Evolutionary conservation across 2,113 vertebrate genomes (phyloP).

Genomic region (Ariopsis seemanni): DNA sequence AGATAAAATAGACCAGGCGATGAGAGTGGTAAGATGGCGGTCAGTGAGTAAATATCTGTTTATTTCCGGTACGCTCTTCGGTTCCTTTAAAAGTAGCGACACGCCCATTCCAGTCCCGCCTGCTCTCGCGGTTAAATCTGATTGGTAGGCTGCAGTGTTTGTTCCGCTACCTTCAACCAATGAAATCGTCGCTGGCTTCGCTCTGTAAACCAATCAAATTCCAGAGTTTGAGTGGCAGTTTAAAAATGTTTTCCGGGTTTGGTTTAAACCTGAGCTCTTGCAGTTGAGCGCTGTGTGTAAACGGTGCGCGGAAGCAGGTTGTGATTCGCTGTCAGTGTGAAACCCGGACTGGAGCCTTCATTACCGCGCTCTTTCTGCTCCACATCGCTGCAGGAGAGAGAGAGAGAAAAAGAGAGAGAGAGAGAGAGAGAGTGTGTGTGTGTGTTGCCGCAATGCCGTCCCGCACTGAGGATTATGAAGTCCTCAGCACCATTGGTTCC

Average conservation of each 20-base stretch:
- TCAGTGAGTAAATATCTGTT: too few species aligned
- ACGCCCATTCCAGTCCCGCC: conserved; percentile 53
- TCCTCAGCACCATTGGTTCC: conserved; percentile 85
- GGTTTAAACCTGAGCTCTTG: too few species aligned
- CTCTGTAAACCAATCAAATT: conserved; percentile 61
- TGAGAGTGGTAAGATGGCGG: too few species aligned
- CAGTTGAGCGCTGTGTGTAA: too few species aligned
- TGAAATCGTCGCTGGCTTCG: conserved; percentile 16
- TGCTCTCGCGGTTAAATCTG: conserved; percentile 59
- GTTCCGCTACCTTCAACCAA: conserved; percentile 57
- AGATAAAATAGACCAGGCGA: too few species aligned
- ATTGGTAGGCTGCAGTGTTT: conserved; percentile 32
- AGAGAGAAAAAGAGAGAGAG: too few species aligned
- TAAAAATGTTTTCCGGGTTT: conserved; percentile 40
- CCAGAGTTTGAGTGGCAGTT: conserved; percentile 64
- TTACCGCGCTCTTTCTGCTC: too few species aligned
- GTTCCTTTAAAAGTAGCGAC: conserved; percentile 5
- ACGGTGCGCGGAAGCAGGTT: too few species aligned
- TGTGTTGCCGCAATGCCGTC: conserved; percentile 77
- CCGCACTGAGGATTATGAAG: conserved; percentile 88
- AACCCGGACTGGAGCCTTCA: background rate
- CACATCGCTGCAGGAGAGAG: too few species aligned
- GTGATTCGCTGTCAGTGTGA: background rate
- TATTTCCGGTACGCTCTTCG: background rate
- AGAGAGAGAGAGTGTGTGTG: background rate